These are phyloP conservation scores for Enteromius thamalakanensis DNA, from an alignment of 2,797 vertebrate species.

Conservation along the genomic window DNA sequence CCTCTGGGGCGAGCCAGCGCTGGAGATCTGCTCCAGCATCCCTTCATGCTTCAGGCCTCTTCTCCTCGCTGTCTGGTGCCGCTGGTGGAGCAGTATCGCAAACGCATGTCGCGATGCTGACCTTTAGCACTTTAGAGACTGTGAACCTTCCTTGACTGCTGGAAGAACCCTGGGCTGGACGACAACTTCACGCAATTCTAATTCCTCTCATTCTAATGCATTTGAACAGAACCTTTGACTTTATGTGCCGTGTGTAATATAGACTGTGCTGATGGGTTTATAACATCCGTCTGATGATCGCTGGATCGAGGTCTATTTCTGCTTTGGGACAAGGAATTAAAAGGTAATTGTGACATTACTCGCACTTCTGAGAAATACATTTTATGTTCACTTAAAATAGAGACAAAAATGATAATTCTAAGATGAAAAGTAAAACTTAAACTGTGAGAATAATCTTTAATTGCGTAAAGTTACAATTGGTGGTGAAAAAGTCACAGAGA, in stretches of 20 bases:
- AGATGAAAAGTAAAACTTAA: neutral
- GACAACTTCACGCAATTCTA: neutral
- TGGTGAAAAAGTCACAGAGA: neutral
- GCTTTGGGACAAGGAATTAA: neutral
- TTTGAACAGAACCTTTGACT: neutral
- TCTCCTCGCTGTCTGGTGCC: conserved; percentile 87
- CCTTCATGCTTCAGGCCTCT: conserved; percentile 88
- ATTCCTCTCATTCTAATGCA: neutral
- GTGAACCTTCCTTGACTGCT: neutral
- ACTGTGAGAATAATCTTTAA: neutral
- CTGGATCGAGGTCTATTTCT: neutral
- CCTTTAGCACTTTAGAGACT: neutral
- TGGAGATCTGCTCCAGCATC: conserved; percentile 86
- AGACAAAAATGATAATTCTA: neutral
- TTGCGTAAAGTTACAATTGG: neutral
- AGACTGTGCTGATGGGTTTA: neutral
- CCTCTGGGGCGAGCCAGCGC: conserved; percentile 80
- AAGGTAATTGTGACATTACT: neutral
- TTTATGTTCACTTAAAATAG: neutral
- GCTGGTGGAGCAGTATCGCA: conserved; percentile 88
- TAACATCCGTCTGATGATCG: neutral
- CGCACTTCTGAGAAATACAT: neutral
- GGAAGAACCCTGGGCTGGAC: neutral
- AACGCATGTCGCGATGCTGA: conserved; percentile 88
- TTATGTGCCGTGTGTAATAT: neutral